Base-by-base conservation (phyloP, 2,113 vertebrate genomes). In the Ochotona princeps region DNA sequence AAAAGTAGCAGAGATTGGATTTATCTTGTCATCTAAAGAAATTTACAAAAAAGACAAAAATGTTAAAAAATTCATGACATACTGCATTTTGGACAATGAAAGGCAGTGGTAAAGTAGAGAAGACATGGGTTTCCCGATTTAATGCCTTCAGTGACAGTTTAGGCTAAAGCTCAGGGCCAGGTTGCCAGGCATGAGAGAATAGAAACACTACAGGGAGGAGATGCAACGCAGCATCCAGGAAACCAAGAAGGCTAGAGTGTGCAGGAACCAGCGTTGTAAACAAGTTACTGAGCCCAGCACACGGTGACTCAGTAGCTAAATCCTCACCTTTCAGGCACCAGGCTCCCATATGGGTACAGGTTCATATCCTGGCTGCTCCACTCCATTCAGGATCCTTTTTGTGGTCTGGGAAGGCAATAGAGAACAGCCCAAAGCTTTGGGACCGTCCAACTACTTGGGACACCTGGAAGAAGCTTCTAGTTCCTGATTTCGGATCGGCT, bases 11-110 rank as follows among this genome's bases (percentile, higher is more conserved):
- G 5, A 51, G 11, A 67, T 25, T 79, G 61, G 8, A 47, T 75
- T 79, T 83, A 57, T 7, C 9, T 51, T 86, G 47, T 90, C 28
- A 94, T 26, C 11, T 87, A 10, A 88, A 90, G 92, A 67, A 76
- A 93, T 57, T 44, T 12, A 17, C 18, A 66, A 87, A 70, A 78
- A 38, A 70, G 11, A 79, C 21, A 84, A 92, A 93, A 90, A 70
- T 35, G 54, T 13, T 63, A 38, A 79, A 89, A 6, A 38, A 7
- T 82, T 84, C 12, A 47, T 14, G 69, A 32, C 38, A 73, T 44
- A 60, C 20, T 69, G 51, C 54, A 17, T 49, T 44, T n/a, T 49
- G 61, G 11, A 1, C 14, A 82, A 75, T 21, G 26, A 82, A 86
- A 54, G 4, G 23, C 1, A 87, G 21, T 35, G 12, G 76, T 88